A percentile compares a stretch with the other conserved stretches of the same genome.
Conservation (phyloP, 2,888 invertebrate species). For the Venustoraphidia nigricollis region DNA sequence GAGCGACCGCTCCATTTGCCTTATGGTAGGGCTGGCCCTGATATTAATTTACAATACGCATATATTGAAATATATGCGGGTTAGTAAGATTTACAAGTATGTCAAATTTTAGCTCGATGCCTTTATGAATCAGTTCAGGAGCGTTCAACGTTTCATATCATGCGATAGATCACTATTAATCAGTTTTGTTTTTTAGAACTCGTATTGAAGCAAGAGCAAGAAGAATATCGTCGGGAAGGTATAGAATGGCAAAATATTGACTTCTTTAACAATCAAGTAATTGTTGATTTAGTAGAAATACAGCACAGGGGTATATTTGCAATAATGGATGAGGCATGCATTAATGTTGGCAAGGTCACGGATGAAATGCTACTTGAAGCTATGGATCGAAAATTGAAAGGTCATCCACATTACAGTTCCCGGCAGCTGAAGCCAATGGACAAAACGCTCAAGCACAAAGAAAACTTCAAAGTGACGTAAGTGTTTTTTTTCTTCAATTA, state of each 20-base stretch:
- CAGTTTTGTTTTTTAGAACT: conserved; percentile 46
- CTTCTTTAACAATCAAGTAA: conserved; percentile 93
- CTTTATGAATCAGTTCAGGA: background rate
- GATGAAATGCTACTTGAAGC: conserved; percentile 77
- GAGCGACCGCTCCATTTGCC: too few species aligned
- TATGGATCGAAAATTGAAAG: conserved; percentile 75
- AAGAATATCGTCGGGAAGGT: conserved; percentile 90
- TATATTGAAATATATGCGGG: background rate
- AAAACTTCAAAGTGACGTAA: conserved; percentile 68
- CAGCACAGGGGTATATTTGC: conserved; percentile 80
- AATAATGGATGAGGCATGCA: conserved; percentile 93
- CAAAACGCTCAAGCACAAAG: conserved; percentile 61
- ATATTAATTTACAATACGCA: too few species aligned
- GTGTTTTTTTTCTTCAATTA: conserved; percentile 13
- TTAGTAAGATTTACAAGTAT: conserved; percentile 1
- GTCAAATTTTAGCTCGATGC: background rate
- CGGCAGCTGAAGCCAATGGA: conserved; percentile 69
- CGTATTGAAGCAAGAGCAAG: conserved; percentile 95
- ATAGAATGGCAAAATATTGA: conserved; percentile 90
- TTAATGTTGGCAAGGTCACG: conserved; percentile 84
- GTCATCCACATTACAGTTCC: conserved; percentile 83
- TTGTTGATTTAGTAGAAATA: conserved; percentile 90
- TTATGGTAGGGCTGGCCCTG: too few species aligned
- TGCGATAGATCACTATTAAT: background rate
- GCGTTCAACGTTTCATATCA: background rate